A percentile compares a stretch with the other conserved stretches of the same genome.
These are phyloP conservation scores for Steinernema scapterisci DNA, from an alignment of 2,888 invertebrate species.

Conservation along the genomic window DNA sequence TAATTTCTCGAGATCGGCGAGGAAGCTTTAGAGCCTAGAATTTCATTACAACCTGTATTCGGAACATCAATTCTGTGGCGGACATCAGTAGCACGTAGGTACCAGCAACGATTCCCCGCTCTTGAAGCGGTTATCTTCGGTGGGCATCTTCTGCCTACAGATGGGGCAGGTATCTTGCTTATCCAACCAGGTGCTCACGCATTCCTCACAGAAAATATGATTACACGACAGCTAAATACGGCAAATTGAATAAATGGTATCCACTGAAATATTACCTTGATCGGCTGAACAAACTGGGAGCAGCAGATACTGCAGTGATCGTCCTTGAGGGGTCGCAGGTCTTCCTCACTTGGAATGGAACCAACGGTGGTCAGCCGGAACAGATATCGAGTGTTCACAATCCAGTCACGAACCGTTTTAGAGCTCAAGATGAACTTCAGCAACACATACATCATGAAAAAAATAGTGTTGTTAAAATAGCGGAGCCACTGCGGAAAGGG, in stretches of 20 bases:
- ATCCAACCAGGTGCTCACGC: constrained; percentile 61
- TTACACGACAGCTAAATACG: constrained; percentile 52
- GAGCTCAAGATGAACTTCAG: constrained; percentile 7
- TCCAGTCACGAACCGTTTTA: background rate
- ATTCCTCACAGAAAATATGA: constrained; percentile 59
- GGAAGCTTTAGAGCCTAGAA: too few species aligned
- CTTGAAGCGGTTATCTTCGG: constrained; percentile 42
- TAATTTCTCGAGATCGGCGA: too few species aligned
- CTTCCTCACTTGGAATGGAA: constrained; percentile 33
- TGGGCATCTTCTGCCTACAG: constrained; percentile 52
- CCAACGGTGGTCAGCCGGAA: background rate
- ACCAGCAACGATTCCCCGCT: constrained; percentile 38
- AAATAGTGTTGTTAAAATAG: constrained; percentile 3
- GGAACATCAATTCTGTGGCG: too few species aligned
- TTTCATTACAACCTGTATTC: too few species aligned
- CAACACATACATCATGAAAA: background rate
- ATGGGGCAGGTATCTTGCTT: constrained; percentile 58
- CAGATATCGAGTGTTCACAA: constrained; percentile 4
- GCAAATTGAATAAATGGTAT: background rate
- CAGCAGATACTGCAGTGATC: constrained; percentile 39
- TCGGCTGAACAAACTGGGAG: constrained; percentile 37
- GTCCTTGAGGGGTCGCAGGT: constrained; percentile 28
- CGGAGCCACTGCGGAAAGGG: constrained; percentile 17
- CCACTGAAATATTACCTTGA: constrained; percentile 40
- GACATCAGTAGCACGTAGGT: background rate